Base-by-base conservation (phyloP, 2,888 invertebrate species). In the Catocala fraxini region DNA sequence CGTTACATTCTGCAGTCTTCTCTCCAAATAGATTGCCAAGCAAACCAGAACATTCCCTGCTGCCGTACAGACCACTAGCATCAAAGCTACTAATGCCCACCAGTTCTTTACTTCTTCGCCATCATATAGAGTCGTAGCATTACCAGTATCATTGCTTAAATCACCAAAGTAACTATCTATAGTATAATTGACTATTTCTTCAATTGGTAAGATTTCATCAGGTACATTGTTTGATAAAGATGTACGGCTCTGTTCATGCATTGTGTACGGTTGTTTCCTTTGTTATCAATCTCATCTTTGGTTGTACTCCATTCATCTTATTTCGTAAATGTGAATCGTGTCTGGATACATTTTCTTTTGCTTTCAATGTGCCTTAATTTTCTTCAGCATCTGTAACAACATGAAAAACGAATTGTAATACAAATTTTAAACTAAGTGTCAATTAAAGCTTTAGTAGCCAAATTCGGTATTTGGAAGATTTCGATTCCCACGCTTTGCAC, bases 1-100 rank as follows among this genome's bases (percentile, higher is more conserved):
- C 81, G 99, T 99, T 65, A 99, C 98, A 95, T 98, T 99, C 91
- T 99, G 99, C 65, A 99, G 94, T 12, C 98, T 95, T 60, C 98
- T 96, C 87, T 99, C 99, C 96, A 97, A 96, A 70, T 97, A 96
- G 80, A 99, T 98, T 33, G 99, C 99, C 77, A 99, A 90, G 83
- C 99, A 99, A 52, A 99, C 99, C 64, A 99, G 93, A 47, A 98
- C 97, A 91, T 99, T 99, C 1, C 99, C 99, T 2, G 98, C 96
- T 0, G 98, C 98, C 0, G 98, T 98, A 65, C 97, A 97, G 51
- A 98, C 86, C 10, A 98, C 98, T 60, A 99, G 90, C 35, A 97
- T 92, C 51, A 97, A 89, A 5, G 98, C 97, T 43, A 97, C 91
- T 63, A 98, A 90, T 0, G 97, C 97, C 97, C 97, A 98, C 96